Conservation (phyloP, 2,797 vertebrate genomes). For the Enteromius fasciolatus region DNA sequence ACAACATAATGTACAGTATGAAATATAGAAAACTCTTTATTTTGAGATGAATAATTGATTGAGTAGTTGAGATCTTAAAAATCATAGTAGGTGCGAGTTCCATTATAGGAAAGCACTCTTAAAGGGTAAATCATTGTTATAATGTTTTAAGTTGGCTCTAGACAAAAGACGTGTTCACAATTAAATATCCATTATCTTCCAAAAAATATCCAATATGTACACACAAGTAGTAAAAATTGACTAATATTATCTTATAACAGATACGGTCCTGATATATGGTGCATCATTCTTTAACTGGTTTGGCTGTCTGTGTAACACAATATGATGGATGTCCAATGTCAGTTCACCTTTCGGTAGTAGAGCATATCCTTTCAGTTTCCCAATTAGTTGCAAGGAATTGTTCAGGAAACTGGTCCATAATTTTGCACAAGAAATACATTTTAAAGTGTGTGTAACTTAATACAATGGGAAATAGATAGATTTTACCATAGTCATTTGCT, state of each 20-base stretch:
- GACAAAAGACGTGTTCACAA: conserved; percentile 4
- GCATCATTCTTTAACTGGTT: not conserved
- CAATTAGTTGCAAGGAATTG: not conserved
- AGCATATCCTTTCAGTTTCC: not conserved
- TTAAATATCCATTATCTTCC: not conserved
- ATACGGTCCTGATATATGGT: not conserved
- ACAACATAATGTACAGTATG: conserved; percentile 1
- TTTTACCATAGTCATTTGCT: not conserved
- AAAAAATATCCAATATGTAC: not conserved
- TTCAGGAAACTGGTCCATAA: not conserved
- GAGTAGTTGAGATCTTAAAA: not conserved
- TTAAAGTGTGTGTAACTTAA: not conserved
- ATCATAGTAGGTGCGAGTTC: not conserved
- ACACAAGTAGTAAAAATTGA: not conserved
- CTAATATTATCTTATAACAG: not conserved
- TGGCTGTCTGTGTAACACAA: conserved; percentile 7
- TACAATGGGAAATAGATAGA: not conserved
- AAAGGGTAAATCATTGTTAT: not conserved
- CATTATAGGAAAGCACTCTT: not conserved
- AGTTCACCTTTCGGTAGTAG: not conserved
- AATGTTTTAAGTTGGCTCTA: not conserved
- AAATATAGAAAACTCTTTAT: not conserved
- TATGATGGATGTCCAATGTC: conserved; percentile 7
- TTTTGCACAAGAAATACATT: not conserved
- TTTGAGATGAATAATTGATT: conserved; percentile 2